These are phyloP conservation scores for Siderastrea siderea DNA, from an alignment of 92 coral and sea anemone genomes.

Conservation along the genomic window DNA sequence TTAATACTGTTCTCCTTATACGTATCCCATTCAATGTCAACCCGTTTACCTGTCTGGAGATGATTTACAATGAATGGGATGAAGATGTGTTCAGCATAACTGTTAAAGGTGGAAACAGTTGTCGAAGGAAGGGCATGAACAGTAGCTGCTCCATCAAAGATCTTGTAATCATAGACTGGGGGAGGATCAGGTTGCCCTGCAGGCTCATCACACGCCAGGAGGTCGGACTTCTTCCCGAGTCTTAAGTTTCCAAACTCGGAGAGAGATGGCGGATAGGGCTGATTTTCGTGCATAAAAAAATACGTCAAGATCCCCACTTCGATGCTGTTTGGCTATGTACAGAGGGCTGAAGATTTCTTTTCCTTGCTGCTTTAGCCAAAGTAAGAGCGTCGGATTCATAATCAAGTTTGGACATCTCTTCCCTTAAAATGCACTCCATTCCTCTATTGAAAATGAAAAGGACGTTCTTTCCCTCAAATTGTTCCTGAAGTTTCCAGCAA, in stretches of 20 bases:
- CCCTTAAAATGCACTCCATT: constrained; percentile 7
- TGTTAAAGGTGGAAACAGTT: constrained; percentile 28
- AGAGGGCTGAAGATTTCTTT: constrained; percentile 35
- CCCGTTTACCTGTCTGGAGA: constrained; percentile 25
- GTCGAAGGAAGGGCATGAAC: constrained; percentile 39
- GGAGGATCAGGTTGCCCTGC: constrained; percentile 29
- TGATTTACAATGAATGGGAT: constrained; percentile 31
- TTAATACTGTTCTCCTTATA: constrained; percentile 31
- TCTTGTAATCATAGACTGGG: constrained; percentile 14
- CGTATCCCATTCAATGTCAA: neutral
- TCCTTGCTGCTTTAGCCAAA: constrained; percentile 14
- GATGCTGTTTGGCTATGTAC: constrained; percentile 33
- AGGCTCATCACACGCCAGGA: constrained; percentile 34
- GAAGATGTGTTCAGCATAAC: neutral
- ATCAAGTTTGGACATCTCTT: neutral
- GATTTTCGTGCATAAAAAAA: constrained; percentile 11
- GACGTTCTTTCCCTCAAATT: neutral
- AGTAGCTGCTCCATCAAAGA: constrained; percentile 55
- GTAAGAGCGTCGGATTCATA: constrained; percentile 6
- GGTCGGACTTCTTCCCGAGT: constrained; percentile 53
- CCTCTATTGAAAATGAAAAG: neutral
- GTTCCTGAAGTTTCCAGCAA: constrained; percentile 12
- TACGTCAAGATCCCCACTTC: neutral
- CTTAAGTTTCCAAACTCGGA: constrained; percentile 13
- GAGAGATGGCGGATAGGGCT: constrained; percentile 17